Evolutionary conservation across 2,888 invertebrate species (phyloP), one percentile per base, ranked within the genome.

Genomic region (Acronicta leporina): DNA sequence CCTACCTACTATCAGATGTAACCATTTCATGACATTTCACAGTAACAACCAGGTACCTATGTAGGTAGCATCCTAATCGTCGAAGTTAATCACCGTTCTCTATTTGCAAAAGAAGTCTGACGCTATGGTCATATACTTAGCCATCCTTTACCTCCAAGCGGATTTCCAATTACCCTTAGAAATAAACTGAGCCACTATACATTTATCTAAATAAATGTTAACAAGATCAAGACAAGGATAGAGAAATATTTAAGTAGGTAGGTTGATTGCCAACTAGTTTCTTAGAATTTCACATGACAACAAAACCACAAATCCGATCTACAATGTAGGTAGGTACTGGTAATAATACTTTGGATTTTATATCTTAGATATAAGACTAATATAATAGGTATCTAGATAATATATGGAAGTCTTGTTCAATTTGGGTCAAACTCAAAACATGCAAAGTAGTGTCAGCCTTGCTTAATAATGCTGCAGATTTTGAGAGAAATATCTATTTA

Each of bases 341-440:
- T 49, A 46, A 46, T 46, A 46, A 25, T 44, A 59, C 11, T 11
- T 14, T 13, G 11, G 14, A 50, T 41, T 51, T 9, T n/a, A 46
- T 35, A n/a, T 50, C 15, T 9, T 16, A 14, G 15, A 1, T 13
- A 25, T 13, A 59, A 33, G 6, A 9, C 44, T 30, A 40, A n/a
- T 48, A 61, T 59, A 40, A n/a, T 30, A 30, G 30, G 33, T 61
- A 45, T 15, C 40, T 20, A 38, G 42, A 9, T 41, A 13, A 13
- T 8, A 42, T 25, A 20, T 50, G 9, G 10, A 30, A 57, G 20
- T 43, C 49, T 63, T 41, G 16, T 43, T 11, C 33, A 50, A 68
- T 73, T 60, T 59, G 51, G 51, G 54, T 49, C 51, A 60, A 20
- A 56, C 51, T 49, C 51, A 60, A 20, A 56, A 48, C 10, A 49